Base-by-base conservation (phyloP, 2,797 vertebrate genomes). In the Semotilus atromaculatus region DNA sequence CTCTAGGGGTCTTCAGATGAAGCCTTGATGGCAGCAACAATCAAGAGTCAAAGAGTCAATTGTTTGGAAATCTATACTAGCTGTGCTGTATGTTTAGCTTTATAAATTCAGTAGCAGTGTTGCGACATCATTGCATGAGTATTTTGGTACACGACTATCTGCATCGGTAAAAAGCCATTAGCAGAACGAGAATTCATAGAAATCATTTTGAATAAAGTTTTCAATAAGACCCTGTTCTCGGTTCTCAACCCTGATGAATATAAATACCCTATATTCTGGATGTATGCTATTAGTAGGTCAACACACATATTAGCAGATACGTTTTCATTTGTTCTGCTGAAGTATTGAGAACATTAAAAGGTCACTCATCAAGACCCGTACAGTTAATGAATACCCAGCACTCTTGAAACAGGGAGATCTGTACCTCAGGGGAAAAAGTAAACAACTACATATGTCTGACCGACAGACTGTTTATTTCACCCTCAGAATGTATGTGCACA, bases 381-480 rank as follows among this genome's bases (percentile, higher is more conserved):
- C 29, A 67, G 71, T 84, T 80, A 72, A 80, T 75, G 45, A 85
- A 60, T 86, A 85, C 6, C 73, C 51, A n/a, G n/a, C 43, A 62
- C 40, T 53, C 19, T 67, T 73, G 84, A 72, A 84, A 43, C 71
- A 1, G 2, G 43, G 23, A 83, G 68, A 84, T 84, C 13, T 48
- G 7, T 72, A 38, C 73, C 71, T 73, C 62, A 26, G 53, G 43
- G 79, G 29, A 67, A 53, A 38, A 55, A 70, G 51, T 43, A 82
- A 86, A 86, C 77, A 79, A 66, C 79, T 85, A 68, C 74, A 66
- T 66, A 82, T 82, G 53, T 71, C 75, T 74, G 81, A 29, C 23
- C 8, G 26, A 36, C 31, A 87, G 64, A 43, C 81, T 81, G 55
- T 36, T 77, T 80, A 67, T 67, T 79, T 78, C 45, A 72, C 62